Evolutionary conservation across 1,140 invertebrate species (phyloP).

Genomic region (Thaumatotibia leucotreta): DNA sequence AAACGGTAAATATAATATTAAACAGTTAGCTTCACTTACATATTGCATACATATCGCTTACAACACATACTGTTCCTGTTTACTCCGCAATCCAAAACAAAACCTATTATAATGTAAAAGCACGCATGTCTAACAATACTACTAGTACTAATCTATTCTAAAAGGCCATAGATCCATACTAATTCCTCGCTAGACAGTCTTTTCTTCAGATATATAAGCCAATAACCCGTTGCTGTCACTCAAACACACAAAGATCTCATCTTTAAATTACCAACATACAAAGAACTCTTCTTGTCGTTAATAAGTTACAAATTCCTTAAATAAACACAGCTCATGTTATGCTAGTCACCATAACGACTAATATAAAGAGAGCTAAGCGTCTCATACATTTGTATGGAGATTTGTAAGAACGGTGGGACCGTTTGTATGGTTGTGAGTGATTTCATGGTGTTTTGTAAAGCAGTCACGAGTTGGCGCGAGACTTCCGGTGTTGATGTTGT

Average conservation of each 20-base stretch:
- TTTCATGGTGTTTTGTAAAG: conserved; percentile 5
- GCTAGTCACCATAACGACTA: not conserved
- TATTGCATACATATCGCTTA: too few relatives aligned
- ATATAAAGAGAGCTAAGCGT: not conserved
- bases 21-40: too few relatives aligned
- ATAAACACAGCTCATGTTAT: not conserved
- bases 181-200: too few relatives aligned
- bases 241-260: not conserved
- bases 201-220: too few relatives aligned
- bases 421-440: not conserved
- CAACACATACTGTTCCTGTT: too few relatives aligned
- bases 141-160: not conserved
- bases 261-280: not conserved
- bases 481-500: conserved; percentile 10
- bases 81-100: not conserved
- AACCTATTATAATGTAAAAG: conserved; percentile 1
- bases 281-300: not conserved
- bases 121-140: not conserved
- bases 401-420: not conserved
- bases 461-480: not conserved
- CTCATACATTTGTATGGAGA: not conserved
- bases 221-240: not conserved
- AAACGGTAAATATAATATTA: too few relatives aligned
- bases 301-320: not conserved
- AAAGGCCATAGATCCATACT: not conserved